Evolutionary conservation across 2,797 vertebrate species (phyloP).

Genomic region (Parotocinclus haroldoi): DNA sequence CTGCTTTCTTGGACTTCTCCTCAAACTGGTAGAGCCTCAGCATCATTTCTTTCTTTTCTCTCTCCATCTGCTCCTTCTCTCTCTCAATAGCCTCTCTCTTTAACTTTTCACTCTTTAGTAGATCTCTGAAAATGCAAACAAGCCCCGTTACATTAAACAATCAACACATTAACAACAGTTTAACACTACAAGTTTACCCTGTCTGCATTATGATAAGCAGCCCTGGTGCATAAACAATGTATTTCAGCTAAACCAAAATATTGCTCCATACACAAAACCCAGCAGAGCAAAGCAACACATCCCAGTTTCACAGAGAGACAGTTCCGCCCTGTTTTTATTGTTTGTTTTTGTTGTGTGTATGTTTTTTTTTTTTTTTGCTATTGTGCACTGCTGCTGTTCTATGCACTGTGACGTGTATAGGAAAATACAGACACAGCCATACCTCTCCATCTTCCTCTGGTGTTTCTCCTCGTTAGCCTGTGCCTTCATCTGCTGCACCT

Average conservation of each 20-base stretch:
- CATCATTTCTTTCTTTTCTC: slow-evolving; percentile 88
- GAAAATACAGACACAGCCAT: neutral
- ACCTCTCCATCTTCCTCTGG: slow-evolving; percentile 86
- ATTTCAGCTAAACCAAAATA: slow-evolving; percentile 3
- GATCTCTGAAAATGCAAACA: slow-evolving; percentile 66
- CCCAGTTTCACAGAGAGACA: neutral
- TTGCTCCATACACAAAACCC: slow-evolving; percentile 23
- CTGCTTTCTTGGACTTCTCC: slow-evolving; percentile 88
- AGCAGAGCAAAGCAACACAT: slow-evolving; percentile 6
- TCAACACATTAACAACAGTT: neutral
- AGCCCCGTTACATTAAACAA: neutral
- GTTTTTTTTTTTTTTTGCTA: neutral
- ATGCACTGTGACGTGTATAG: neutral
- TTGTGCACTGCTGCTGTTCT: neutral
- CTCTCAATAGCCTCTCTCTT: slow-evolving; percentile 82
- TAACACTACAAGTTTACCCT: no score
- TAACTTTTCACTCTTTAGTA: slow-evolving; percentile 87
- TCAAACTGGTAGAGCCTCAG: slow-evolving; percentile 82
- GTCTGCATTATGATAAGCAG: neutral
- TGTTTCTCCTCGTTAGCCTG: slow-evolving; percentile 91
- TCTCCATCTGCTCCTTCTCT: slow-evolving; percentile 90
- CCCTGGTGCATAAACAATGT: slow-evolving; percentile 1
- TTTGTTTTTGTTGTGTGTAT: no score
- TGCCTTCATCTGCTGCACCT: slow-evolving; percentile 98
- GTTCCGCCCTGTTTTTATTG: neutral